phyloP scores from a whole-genome alignment of 2,113 vertebrate genomes.

The Prunella fulvescens region DNA sequence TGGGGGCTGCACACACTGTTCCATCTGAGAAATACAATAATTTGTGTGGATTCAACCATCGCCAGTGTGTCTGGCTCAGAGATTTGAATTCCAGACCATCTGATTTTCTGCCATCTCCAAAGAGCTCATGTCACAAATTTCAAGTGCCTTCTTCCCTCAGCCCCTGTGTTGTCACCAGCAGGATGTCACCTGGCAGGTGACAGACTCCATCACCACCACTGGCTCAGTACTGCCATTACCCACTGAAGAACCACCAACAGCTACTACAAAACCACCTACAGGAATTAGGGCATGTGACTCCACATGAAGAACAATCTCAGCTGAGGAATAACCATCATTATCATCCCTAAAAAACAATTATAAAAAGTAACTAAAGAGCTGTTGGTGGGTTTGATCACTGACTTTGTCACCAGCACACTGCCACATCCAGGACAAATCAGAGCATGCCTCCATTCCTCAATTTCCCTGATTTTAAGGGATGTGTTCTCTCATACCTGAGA shows the following conservation, averaged over 20 bases:
- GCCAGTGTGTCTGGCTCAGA: neutral
- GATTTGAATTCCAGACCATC: neutral
- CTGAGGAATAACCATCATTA: neutral
- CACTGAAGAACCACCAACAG: neutral
- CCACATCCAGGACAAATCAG: neutral
- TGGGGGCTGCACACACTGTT: neutral
- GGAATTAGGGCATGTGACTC: neutral
- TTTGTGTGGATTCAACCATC: neutral
- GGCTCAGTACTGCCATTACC: neutral
- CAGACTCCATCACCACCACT: neutral
- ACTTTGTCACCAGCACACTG: neutral
- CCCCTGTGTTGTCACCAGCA: rapidly evolving
- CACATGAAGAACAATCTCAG: neutral
- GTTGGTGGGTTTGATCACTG: neutral
- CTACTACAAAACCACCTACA: neutral
- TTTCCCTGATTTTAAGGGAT: neutral
- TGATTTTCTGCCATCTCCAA: neutral
- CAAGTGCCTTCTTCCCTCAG: neutral
- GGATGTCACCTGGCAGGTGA: neutral
- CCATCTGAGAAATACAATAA: neutral
- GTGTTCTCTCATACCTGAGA: neutral
- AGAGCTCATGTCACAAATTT: neutral
- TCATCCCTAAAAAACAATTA: neutral
- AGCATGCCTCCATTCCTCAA: neutral
- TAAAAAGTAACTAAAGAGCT: neutral